phyloP scores from a whole-genome alignment of 2,888 invertebrate species.

The Laothoe populi region DNA sequence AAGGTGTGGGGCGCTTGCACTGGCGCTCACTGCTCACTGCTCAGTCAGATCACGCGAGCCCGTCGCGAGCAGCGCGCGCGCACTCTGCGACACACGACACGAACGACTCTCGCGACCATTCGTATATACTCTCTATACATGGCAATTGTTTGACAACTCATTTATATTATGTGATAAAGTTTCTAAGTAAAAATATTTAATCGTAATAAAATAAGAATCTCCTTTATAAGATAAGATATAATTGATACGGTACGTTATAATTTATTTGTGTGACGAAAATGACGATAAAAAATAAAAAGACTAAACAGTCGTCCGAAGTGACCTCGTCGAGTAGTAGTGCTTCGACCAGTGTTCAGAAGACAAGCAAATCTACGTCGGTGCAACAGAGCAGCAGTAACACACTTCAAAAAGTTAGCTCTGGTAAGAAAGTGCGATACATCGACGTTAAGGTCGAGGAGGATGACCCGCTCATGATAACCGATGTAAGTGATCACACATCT shows the following conservation, averaged over 20 bases:
- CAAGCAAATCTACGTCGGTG: conserved; percentile 69
- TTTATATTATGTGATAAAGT: conserved; percentile 65
- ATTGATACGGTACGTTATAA: conserved; percentile 46
- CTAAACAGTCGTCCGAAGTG: conserved; percentile 77
- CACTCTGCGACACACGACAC: conserved; percentile 72
- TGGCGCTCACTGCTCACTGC: too few relatives aligned
- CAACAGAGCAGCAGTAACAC: conserved; percentile 74
- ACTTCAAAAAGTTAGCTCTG: conserved; percentile 74
- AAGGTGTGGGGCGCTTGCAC: conserved; percentile 58
- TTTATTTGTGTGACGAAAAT: conserved; percentile 73
- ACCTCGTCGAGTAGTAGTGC: conserved; percentile 69
- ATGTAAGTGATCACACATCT: conserved; percentile 77
- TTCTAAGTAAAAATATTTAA: conserved; percentile 63
- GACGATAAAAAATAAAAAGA: conserved; percentile 85
- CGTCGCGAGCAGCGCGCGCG: conserved; percentile 78
- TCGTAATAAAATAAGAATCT: conserved; percentile 69
- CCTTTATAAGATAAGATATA: conserved; percentile 45
- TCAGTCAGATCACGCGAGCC: conserved; percentile 74
- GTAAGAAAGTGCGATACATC: conserved; percentile 81
- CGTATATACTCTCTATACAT: conserved; percentile 60
- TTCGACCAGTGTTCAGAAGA: conserved; percentile 78
- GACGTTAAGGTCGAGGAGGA: conserved; percentile 83
- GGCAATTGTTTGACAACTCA: conserved; percentile 71
- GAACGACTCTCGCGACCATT: conserved; percentile 81
- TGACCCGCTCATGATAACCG: conserved; percentile 82